Base-by-base conservation (phyloP, 2,113 vertebrate genomes). In the Mionectes macconnelli region DNA sequence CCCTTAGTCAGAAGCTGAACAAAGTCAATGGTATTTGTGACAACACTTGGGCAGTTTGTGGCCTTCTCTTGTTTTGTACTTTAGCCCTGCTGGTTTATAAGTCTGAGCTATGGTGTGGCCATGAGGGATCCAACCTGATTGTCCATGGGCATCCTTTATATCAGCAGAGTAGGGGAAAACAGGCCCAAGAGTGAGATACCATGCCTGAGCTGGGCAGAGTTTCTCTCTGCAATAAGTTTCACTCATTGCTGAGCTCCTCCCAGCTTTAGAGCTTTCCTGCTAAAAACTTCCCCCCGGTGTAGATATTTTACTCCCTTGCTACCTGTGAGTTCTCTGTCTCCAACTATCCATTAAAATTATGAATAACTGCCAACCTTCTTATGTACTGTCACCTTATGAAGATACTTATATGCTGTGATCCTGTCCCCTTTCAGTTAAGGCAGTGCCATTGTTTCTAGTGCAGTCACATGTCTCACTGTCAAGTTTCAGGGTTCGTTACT, bases 301-400 rank as follows among this genome's bases (percentile, higher is more conserved):
- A 45, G n/a, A 33, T 62, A 53, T 64, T 82, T 87, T 87, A 25
- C 33, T 62, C 15, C 45, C 9, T 60, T 45, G 19, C 55, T 50
- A 73, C 30, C 66, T 66, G 18, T 24, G 27, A 89, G 64, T 39
- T 18, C 35, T 76, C 14, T 20, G 35, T 49, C 42, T 82, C 27
- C 55, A 76, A 3, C 12, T 70, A 9, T 39, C 60, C 45, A 62
- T 57, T 85, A 44, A 93, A 93, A 89, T 78, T 8, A 62, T 57
- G n/a, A 72, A 63, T 76, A 59, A 82, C 84, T 93, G 45, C 31
- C 52, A 60, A 12, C 39, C 44, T 75, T 84, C 49, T 95, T 33
- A 4, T 12, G 23, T 47, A 47, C 35, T 78, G 42, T 86, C 57
- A 67, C 62, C 53, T 82, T 90, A n/a, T n/a, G 80, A 88, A 90